Evolutionary conservation across 2,113 vertebrate species (phyloP), one percentile per base, ranked within the genome.

Genomic region (Talpa occidentalis): DNA sequence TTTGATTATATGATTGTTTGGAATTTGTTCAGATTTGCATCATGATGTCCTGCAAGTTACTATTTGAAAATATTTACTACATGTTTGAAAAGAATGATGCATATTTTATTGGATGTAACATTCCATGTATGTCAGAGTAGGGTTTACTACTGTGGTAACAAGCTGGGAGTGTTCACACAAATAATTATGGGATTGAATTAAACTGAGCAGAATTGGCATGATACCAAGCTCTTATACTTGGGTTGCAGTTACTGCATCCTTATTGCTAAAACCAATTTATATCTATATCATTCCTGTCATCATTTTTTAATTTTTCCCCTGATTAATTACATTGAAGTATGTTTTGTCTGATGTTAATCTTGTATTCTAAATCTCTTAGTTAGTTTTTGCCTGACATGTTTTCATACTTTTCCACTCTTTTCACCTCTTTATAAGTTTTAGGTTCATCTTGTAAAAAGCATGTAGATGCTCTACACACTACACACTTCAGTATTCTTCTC

Each of bases 171-270:
- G 90, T 93, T 78, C n/a, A 67, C 3, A 54, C 16, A 88, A 73
- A 60, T 56, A 83, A 72, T 93, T 93, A 14, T 44, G 40, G 76
- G n/a, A 52, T 30, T 95, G 44, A 87, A 77, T 78, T 93, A 73
- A 87, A 82, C 44, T 93, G 24, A 78, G 24, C 15, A 67, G 47
- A 79, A 83, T 59, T 83, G 10, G 37, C 19, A 30, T 52, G 37
- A 66, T 90, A 78, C 70, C 83, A 15, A 79, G 7, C 4, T 9
- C 1, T 70, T 86, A 4, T 77, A 35, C 35, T 76, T n/a, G 49
- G 37, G 6, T 60, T 86, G 14, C 62, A 67, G 30, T 42, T 79
- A 32, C 44, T 72, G 12, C 54, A 49, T 22, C 9, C n/a, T 19
- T 44, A 7, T 79, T 72, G 70, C 86, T 72, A 72, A 76, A 64